Conservation (phyloP, 1,140 invertebrate genomes). For the Pomacea maculata region DNA sequence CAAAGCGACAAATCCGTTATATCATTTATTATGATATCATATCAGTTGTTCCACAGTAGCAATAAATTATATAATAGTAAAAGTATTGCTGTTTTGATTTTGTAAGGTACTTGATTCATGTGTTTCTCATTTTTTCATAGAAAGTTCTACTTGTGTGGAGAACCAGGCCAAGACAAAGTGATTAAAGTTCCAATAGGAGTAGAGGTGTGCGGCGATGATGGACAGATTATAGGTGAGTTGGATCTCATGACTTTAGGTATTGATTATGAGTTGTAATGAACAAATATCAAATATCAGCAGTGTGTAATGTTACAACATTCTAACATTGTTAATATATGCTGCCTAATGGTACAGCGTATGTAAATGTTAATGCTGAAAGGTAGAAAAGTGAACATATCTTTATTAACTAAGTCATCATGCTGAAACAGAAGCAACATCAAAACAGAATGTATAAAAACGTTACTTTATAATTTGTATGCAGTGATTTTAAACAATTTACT, state of each 20-base stretch:
- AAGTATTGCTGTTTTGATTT: neutral
- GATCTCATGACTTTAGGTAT: neutral
- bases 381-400: neutral
- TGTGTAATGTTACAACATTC: too few species aligned
- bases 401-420: neutral
- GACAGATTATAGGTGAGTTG: conserved; percentile 35
- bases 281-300: neutral
- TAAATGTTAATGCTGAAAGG: neutral
- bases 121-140: conserved; percentile 24
- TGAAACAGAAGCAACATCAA: neutral
- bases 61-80: neutral
- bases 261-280: too few species aligned
- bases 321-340: neutral
- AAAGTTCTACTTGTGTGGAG: conserved; percentile 72
- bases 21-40: neutral
- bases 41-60: conserved; percentile 14
- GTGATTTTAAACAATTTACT: neutral
- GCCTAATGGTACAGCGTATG: neutral
- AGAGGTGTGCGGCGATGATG: conserved; percentile 67
- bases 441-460: neutral
- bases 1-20: neutral
- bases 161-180: conserved; percentile 74
- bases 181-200: conserved; percentile 84
- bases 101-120: neutral
- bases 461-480: neutral